Evolutionary conservation across 2,888 invertebrate genomes (phyloP), one percentile per base, ranked within the genome.

Genomic region (Norana najaformis): DNA sequence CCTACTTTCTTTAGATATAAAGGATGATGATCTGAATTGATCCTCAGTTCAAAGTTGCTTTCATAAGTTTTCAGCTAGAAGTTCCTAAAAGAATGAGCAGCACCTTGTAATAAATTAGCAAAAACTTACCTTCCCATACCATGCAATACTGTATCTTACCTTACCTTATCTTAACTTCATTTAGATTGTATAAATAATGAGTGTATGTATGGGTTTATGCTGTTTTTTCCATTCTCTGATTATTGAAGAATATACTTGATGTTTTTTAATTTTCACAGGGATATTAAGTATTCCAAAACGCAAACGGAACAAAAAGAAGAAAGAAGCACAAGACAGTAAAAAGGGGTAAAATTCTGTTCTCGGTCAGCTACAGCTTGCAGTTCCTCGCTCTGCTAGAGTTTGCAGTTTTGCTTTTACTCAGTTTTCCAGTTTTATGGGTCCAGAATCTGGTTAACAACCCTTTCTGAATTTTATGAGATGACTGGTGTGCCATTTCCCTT

Each of bases 251-350:
- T 36, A n/a, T 85, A 0, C 1, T 35, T 85, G 11, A 34, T 85
- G 36, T 85, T 36, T 4, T 20, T n/a, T 69, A n/a, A 69, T 69
- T n/a, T 85, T 36, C 35, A 14, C 37, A 85, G 85, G 85, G 85
- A 85, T 85, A 85, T 85, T 85, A 85, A 85, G 85, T 37, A 85
- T 85, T 85, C 37, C 85, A 13, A 85, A 85, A 23, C 36, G 35
- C 37, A 85, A 35, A n/a, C 36, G 85, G 5, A 85, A 85, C 37
- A 85, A 85, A 20, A 83, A 83, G 11, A 85, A 85, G 85, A 85
- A 85, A 85, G 36, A 85, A 85, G 0, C 14, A 14, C 85, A 85
- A 35, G 85, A 85, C 36, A 37, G 20, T n/a, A 85, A 85, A 23
- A 85, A 85, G 36, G 37, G 85, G 85, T 85, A 37, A 85, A 85